Conservation (phyloP, 2,113 vertebrate genomes). For the Zapus hudsonius region DNA sequence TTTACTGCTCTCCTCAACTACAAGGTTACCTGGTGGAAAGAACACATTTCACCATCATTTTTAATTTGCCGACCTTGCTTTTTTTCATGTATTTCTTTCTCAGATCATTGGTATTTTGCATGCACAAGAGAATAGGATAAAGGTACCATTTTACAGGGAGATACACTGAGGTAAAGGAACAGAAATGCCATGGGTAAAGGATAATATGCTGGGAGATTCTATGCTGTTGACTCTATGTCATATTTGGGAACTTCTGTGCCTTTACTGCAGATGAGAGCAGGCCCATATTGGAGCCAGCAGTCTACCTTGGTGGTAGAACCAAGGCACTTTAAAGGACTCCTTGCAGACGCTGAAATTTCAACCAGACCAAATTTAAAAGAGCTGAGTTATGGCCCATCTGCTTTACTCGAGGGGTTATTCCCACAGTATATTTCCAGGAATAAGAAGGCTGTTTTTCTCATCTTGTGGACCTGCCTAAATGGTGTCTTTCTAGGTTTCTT, state of each 20-base stretch:
- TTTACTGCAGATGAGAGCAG: neutral
- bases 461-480: neutral
- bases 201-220: neutral
- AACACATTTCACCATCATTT: neutral
- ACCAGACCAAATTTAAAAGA: neutral
- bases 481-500: slow-evolving; percentile 39
- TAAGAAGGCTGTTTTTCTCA: neutral
- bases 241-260: neutral
- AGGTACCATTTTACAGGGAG: neutral
- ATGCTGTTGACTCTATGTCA: neutral
- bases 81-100: slow-evolving; percentile 5
- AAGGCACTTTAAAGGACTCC: neutral
- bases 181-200: neutral
- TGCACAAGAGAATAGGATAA: neutral
- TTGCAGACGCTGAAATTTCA: slow-evolving; percentile 7
- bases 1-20: slow-evolving; percentile 20
- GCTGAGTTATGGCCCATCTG: neutral
- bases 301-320: neutral
- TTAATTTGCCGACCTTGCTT: neutral
- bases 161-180: neutral
- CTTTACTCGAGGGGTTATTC: neutral
- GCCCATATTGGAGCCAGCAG: neutral
- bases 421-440: slow-evolving; percentile 37
- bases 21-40: slow-evolving; percentile 25
- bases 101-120: neutral